Percentiles rank a stretch among this genome's conserved stretches.
Evolutionary conservation across 2,888 invertebrate species (phyloP).

Genomic region (Coenonympha glycerion): DNA sequence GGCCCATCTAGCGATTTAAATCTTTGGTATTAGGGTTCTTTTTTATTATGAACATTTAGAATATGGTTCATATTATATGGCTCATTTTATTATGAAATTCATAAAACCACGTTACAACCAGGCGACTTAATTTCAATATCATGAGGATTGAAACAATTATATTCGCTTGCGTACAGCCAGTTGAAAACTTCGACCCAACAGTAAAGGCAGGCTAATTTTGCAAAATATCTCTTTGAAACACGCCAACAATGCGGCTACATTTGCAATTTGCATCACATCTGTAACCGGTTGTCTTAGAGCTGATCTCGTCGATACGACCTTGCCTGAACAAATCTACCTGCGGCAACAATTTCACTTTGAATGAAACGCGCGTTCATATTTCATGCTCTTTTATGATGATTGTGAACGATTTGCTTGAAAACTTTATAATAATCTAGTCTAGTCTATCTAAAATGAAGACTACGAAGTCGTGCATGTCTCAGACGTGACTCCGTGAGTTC

Average conservation of each 20-base stretch:
- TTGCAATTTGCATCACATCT: constrained; percentile 20
- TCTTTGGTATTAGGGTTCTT: no score
- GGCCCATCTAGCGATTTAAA: no score
- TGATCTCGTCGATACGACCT: constrained; percentile 22
- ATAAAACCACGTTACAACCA: no score
- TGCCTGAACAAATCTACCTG: constrained; percentile 19
- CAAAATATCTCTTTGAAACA: constrained; percentile 7
- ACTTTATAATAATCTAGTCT: neutral
- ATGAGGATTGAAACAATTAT: no score
- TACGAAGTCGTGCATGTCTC: no score
- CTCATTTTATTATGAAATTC: no score
- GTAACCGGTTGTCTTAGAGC: constrained; percentile 19
- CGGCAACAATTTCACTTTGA: constrained; percentile 21
- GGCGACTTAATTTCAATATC: no score
- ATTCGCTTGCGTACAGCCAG: no score
- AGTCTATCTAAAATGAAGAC: no score
- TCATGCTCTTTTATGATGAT: neutral
- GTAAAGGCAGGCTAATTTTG: neutral
- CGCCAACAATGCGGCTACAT: constrained; percentile 14
- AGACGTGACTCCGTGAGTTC: no score
- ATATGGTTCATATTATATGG: no score
- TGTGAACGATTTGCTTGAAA: neutral
- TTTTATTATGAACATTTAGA: no score
- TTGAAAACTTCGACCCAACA: neutral
- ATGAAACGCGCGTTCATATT: neutral